Base-by-base conservation (phyloP, 2,888 invertebrate species). In the Plebejus anna region DNA sequence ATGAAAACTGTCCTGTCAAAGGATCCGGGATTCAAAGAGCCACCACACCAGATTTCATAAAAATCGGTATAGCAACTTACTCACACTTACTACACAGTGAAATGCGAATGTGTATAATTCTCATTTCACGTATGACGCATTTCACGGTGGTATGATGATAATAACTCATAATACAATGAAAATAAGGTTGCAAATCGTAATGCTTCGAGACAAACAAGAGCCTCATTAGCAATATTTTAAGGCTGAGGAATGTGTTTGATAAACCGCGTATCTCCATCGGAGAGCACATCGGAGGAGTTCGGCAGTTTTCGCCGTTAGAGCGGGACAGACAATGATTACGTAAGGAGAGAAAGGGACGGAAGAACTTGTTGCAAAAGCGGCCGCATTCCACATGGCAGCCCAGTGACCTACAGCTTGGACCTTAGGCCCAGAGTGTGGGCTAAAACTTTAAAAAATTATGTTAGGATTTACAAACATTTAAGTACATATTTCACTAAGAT, bases 341-440 rank as follows among this genome's bases (percentile, higher is more conserved):
- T 76, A 75, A 80, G 61, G 86, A 83, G 83, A 77, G 87, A 89
- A 82, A 81, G 88, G 82, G 89, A 88, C 76, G 81, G 82, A 79
- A 84, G 88, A 91, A 92, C 91, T 91, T 91, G 91, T 92, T 91
- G 92, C 92, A 87, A 93, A 92, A 85, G 84, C 86, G 88, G 83
- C 89, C 87, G 86, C 93, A 92, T 93, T 92, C 93, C 91, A 80
- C 73, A 76, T 83, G 79, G 82, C 90, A 91, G 91, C 92, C 93
- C 89, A 93, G 87, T 94, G 90, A 93, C 93, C 93, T 86, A 92
- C 90, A 91, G 89, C 88, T 86, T 80, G 75, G 77, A 77, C 75
- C 66, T 77, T 77, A 76, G 79, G 81, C 79, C 81, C 79, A 80
- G 55, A 13, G 78, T 71, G 79, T 36, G 66, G 66, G 66, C 32